Evolutionary conservation across 2,888 invertebrate species (phyloP).

Genomic region (Agapetus fuscipes): DNA sequence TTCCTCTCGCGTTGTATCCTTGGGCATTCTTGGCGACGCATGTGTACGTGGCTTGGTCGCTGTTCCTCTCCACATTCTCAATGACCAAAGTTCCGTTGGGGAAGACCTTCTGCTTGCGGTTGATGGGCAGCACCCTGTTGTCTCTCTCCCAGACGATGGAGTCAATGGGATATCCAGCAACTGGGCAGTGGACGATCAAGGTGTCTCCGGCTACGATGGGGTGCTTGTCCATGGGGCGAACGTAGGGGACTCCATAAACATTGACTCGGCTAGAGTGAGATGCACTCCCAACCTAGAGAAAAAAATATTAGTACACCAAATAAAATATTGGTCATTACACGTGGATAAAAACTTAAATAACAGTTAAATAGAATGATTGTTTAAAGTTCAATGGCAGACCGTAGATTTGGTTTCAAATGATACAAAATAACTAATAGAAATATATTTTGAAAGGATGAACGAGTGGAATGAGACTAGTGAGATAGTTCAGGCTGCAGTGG

Average conservation of each 20-base stretch:
- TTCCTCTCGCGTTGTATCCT: constrained; percentile 80
- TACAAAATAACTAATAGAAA: too few species aligned
- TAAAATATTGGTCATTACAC: too few species aligned
- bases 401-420: too few species aligned
- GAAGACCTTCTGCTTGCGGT: constrained; percentile 89
- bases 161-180: constrained; percentile 90
- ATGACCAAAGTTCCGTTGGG: constrained; percentile 89
- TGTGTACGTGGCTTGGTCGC: constrained; percentile 90
- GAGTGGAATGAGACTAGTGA: too few species aligned
- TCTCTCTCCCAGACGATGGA: constrained; percentile 94
- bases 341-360: not conserved
- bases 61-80: constrained; percentile 83
- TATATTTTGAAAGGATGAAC: too few species aligned
- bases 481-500: too few species aligned
- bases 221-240: constrained; percentile 86
- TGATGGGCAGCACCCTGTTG: constrained; percentile 81
- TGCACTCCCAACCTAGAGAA: constrained; percentile 66
- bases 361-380: not conserved
- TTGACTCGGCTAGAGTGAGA: constrained; percentile 81
- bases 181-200: constrained; percentile 83
- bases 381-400: too few species aligned
- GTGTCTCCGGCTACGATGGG: constrained; percentile 88
- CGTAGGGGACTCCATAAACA: constrained; percentile 83
- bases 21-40: constrained; percentile 89
- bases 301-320: constrained; percentile 6